Evolutionary conservation across 2,888 invertebrate species (phyloP).

Genomic region (Dicranocentrus wangi): DNA sequence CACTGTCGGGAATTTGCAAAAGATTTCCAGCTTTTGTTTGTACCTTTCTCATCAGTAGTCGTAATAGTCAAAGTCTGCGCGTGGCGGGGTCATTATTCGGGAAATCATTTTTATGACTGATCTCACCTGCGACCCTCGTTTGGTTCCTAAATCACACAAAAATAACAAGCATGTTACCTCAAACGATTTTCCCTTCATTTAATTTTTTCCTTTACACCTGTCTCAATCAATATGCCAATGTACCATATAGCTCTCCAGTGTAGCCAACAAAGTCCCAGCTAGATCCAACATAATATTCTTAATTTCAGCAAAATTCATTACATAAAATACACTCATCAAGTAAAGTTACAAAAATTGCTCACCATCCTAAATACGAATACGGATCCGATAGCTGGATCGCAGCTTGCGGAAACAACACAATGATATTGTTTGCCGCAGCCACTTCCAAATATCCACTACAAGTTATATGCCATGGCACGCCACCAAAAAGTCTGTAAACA

Average conservation of each 20-base stretch:
- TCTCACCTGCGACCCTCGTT: constrained; percentile 67
- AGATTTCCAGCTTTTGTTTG: background rate
- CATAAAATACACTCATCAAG: too few relatives aligned
- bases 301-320: too few relatives aligned
- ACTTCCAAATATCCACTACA: constrained; percentile 71
- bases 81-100: constrained; percentile 62
- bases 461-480: constrained; percentile 68
- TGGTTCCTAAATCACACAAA: constrained; percentile 61
- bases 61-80: constrained; percentile 62
- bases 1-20: too few relatives aligned
- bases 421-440: constrained; percentile 71
- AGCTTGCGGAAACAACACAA: constrained; percentile 68
- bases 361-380: constrained; percentile 69
- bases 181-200: too few relatives aligned
- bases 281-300: too few relatives aligned
- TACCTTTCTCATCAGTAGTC: constrained; percentile 39
- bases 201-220: too few relatives aligned
- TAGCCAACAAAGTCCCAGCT: constrained; percentile 72
- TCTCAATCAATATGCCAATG: too few relatives aligned
- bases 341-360: too few relatives aligned
- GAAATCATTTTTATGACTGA: constrained; percentile 69
- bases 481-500: constrained; percentile 67
- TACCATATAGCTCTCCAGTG: constrained; percentile 68
- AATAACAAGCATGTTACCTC: too few relatives aligned
- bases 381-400: constrained; percentile 68